These are phyloP conservation scores for Montipora sp. DNA, from an alignment of 64 coral and sea anemone species.

Conservation along the genomic window DNA sequence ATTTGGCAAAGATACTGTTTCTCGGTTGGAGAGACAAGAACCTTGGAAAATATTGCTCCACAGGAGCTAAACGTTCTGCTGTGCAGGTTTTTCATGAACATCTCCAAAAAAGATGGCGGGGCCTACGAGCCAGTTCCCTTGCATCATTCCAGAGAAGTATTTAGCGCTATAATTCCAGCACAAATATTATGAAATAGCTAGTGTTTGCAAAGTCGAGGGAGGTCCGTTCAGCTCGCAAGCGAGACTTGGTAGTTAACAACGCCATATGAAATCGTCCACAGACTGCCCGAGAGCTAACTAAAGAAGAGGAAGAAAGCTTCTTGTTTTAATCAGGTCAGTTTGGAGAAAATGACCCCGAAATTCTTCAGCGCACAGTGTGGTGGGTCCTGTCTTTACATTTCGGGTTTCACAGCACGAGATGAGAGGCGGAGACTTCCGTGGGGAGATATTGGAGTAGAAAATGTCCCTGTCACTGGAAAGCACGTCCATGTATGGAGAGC, in stretches of 20 bases:
- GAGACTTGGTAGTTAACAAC: constrained; percentile 10
- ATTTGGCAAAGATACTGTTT: constrained; percentile 25
- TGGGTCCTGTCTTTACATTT: constrained; percentile 51
- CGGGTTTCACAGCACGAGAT: constrained; percentile 27
- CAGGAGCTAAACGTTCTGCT: constrained; percentile 26
- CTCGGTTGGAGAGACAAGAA: background rate
- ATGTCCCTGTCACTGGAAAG: too few species aligned
- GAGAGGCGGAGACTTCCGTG: constrained; percentile 1
- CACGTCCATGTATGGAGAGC: too few species aligned
- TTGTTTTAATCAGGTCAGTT: constrained; percentile 40
- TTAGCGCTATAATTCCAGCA: constrained; percentile 1
- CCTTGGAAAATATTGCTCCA: too few species aligned
- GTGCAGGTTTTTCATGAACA: constrained; percentile 34
- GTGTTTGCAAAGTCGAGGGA: constrained; percentile 13
- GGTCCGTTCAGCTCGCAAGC: background rate
- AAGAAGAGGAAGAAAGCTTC: constrained; percentile 20
- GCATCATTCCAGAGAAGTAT: constrained; percentile 32
- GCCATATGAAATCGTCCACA: constrained; percentile 54
- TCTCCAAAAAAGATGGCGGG: constrained; percentile 35
- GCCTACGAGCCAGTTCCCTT: constrained; percentile 33
- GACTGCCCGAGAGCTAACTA: background rate
- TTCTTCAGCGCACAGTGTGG: constrained; percentile 53
- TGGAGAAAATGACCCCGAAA: background rate
- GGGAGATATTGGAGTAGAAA: background rate
- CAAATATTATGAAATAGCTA: constrained; percentile 47